These are phyloP conservation scores for Sabellastarte sp. DNA, from an alignment of 2,888 invertebrate genomes.

Conservation along the genomic window DNA sequence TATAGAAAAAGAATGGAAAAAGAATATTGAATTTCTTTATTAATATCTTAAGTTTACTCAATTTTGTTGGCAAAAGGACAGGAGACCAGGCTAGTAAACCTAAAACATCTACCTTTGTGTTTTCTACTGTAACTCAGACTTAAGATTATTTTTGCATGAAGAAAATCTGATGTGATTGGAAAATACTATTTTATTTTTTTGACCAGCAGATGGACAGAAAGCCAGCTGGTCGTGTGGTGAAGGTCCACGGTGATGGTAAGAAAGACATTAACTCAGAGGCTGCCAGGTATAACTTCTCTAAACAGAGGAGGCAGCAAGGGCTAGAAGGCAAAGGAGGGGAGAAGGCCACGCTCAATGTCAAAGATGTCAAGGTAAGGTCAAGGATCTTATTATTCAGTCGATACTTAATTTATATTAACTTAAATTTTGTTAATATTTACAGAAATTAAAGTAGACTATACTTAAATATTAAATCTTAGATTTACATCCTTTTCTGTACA, in stretches of 20 bases:
- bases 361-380: slow-evolving; percentile 13
- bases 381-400: neutral
- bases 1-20: too few relatives aligned
- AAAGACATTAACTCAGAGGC: neutral
- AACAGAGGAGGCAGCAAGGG: neutral
- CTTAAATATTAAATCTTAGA: neutral
- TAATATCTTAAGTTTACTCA: neutral
- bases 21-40: too few relatives aligned
- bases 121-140: too few relatives aligned
- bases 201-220: neutral
- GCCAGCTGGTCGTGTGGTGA: neutral
- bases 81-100: neutral
- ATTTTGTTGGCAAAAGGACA: neutral
- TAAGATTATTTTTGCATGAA: too few relatives aligned
- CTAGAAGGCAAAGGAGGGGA: slow-evolving; percentile 1
- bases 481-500: slow-evolving; percentile 21
- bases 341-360: slow-evolving; percentile 13
- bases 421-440: neutral
- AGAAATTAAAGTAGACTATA: neutral
- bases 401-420: too few relatives aligned
- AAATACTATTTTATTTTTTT: too few relatives aligned
- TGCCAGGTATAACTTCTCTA: neutral
- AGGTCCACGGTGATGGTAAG: neutral
- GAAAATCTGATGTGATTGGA: too few relatives aligned
- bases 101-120: too few relatives aligned